phyloP scores from a whole-genome alignment of 2,113 vertebrate genomes.

The Hiodon alosoides region DNA sequence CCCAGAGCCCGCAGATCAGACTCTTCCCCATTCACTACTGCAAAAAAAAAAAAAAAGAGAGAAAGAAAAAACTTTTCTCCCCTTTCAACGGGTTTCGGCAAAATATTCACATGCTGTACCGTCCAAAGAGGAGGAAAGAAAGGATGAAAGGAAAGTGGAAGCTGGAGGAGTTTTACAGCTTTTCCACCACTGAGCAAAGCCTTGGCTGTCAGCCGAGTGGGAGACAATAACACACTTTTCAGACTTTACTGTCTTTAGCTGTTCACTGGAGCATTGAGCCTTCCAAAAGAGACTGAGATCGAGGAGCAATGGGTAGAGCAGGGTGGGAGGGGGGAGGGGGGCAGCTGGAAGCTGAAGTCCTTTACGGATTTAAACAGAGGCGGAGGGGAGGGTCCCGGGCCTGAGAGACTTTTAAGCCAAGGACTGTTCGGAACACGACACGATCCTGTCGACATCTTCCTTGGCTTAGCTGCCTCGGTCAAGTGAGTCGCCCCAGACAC shows the following conservation, averaged over 20 bases:
- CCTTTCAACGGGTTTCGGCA: slow-evolving; percentile 6
- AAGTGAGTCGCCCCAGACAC: not conserved
- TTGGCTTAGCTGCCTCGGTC: not conserved
- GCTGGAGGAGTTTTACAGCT: not conserved
- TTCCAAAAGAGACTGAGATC: slow-evolving; percentile 9
- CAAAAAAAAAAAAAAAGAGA: not conserved
- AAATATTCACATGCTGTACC: slow-evolving; percentile 11
- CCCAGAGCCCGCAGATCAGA: not conserved
- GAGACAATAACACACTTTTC: slow-evolving; percentile 14
- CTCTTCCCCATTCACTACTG: slow-evolving; percentile 5
- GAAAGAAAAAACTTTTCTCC: not conserved
- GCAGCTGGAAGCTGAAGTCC: slow-evolving; percentile 4
- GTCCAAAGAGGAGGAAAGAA: not conserved
- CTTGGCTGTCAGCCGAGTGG: not conserved
- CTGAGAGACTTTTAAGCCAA: no score
- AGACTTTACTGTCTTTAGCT: slow-evolving; percentile 2
- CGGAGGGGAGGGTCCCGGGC: not conserved
- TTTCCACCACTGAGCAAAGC: slow-evolving; percentile 2
- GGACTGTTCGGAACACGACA: not conserved
- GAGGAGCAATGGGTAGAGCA: not conserved
- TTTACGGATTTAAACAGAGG: slow-evolving; percentile 4
- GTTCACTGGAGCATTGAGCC: slow-evolving; percentile 10
- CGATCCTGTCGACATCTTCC: not conserved
- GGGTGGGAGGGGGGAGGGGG: not conserved
- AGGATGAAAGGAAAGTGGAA: not conserved